phyloP scores from a whole-genome alignment of 2,113 vertebrate genomes.

The Damaliscus lunatus region DNA sequence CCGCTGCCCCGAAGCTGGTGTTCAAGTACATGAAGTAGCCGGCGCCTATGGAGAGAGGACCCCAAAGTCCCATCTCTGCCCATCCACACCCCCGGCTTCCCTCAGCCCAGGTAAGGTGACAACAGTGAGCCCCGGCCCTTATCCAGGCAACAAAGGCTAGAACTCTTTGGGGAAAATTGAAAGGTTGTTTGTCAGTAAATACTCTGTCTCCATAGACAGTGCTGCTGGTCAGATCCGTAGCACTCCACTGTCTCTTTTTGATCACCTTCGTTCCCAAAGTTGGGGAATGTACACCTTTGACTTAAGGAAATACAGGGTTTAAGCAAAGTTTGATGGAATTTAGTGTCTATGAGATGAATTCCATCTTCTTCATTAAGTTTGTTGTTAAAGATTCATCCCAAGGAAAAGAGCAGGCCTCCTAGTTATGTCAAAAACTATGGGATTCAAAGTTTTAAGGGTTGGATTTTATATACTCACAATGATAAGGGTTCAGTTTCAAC shows the following conservation, averaged over 20 bases:
- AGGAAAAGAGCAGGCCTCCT: not conserved
- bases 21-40: conserved; percentile 89
- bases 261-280: not conserved
- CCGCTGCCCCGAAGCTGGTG: conserved; percentile 78
- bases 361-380: not conserved
- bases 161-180: not conserved
- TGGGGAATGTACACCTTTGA: not conserved
- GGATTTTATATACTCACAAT: not conserved
- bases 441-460: not conserved
- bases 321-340: not conserved
- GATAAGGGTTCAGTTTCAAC: not conserved
- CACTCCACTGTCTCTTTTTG: not conserved
- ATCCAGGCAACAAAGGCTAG: not conserved
- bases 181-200: not conserved
- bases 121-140: not conserved
- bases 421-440: not conserved
- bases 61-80: not conserved
- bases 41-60: conserved; percentile 77
- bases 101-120: not conserved
- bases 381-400: not conserved
- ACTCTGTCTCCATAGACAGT: not conserved
- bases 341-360: not conserved
- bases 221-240: fast-evolving
- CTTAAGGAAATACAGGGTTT: not conserved
- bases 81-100: not conserved